Evolutionary conservation across 2,888 invertebrate genomes (phyloP), one percentile per base, ranked within the genome.

Genomic region (Diadegma fenestrale): DNA sequence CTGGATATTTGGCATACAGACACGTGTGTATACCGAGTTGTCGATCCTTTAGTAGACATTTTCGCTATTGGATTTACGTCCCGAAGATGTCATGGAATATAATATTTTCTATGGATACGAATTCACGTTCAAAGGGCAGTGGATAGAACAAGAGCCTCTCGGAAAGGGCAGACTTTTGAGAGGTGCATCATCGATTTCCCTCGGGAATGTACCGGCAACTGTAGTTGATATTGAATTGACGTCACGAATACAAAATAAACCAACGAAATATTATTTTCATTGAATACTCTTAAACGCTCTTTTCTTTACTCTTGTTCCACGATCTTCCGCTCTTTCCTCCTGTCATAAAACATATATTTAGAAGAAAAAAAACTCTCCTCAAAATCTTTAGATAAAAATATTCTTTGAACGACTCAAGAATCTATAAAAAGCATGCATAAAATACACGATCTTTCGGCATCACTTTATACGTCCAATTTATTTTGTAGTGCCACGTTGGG

Each of bases 41-140:
- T 45, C 37, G 76, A 76, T 69, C 51, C 71, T 69, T 41, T 68
- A 64, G 63, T 41, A 54, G 19, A 64, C 54, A 54, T 75, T 63
- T 75, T 88, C 86, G 86, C 87, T 88, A 86, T 86, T 84, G 89
- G 88, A 89, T 90, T 89, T 87, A 88, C 87, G 87, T 90, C 88
- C 80, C 88, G 87, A 87, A 88, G 89, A 88, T 88, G 89, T 86
- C 89, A 87, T 82, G 77, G 82, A 88, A 88, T 89, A 89, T 88
- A 87, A 89, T 86, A 87, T 90, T 89, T 85, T 87, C 88, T 87
- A 87, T 86, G 82, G 88, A 80, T 80, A 54, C 58, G 43, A 64
- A 51, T 51, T 10, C 66, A 37, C 37, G 41, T 69, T 69, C 71
- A 75, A 64, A 81, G 82, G 84, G 80, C 87, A 88, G 89, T 88